Evolutionary conservation across 2,888 invertebrate species (phyloP), one percentile per base, ranked within the genome.

Genomic region (Tinea trinotella): DNA sequence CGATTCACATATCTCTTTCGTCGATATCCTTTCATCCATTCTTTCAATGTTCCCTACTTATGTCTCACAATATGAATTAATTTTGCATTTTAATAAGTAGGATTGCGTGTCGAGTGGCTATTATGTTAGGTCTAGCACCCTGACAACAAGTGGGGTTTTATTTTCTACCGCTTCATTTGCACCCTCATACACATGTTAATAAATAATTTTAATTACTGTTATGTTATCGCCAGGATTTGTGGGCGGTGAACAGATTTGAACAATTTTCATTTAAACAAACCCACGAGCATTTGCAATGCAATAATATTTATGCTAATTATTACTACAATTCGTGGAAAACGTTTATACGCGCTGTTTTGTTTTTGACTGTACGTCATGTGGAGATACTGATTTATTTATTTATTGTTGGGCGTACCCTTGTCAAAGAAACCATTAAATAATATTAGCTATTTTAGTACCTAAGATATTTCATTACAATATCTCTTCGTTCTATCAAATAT

Each of bases 121-220:
- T 50, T 50, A 50, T 24, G 22, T 50, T 50, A 13, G n/a, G 50
- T 50, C 18, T 19, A 24, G 50, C 13, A 24, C 24, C 13, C 22
- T 5, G 19, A 17, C 46, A 10, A 24, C 50, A 13, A 50, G 24
- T 24, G 13, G 24, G 24, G 13, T 19, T 22, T 50, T 50, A 50
- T 24, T 50, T 50, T 50, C 20, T 7, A 50, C 24, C 18, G 24
- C 50, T 50, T 50, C 24, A 50, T 50, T 50, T 50, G 50, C 24
- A 48, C 48, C 48, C 48, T 24, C 2, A 1, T 9, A 40, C 13
- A 46, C 15, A 6, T 46, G 46, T 50, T 24, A 22, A 22, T 20
- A 49, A 49, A 50, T 22, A 24, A 24, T 50, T 24, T 24, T 50
- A 50, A 50, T 50, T 24, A 48, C 48, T 13, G 40, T 19, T 46